Conservation (phyloP, 1,140 invertebrate genomes). For the Drosophila ambigua region DNA sequence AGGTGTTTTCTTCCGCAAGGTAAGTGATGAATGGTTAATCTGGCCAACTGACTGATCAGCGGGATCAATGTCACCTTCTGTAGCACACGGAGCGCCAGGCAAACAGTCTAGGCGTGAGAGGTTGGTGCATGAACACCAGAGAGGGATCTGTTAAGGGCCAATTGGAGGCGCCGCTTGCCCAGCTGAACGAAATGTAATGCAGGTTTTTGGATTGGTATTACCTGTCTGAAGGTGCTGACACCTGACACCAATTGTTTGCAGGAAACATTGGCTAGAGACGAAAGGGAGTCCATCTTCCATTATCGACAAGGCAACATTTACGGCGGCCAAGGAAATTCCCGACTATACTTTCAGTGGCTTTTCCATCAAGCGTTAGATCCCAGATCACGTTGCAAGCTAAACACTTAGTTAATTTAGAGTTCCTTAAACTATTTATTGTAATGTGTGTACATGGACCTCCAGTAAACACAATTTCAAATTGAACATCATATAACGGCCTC, state of each 20-base stretch:
- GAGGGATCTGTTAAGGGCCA: slow-evolving; percentile 87
- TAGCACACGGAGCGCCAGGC: slow-evolving; percentile 88
- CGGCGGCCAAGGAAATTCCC: slow-evolving; percentile 44
- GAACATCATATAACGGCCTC: too few species aligned
- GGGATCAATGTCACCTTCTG: background rate
- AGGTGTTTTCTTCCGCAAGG: slow-evolving; percentile 79
- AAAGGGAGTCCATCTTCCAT: slow-evolving; percentile 87
- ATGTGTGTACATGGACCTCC: too few species aligned
- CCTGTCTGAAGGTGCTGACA: too few species aligned
- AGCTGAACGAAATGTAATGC: slow-evolving; percentile 87
- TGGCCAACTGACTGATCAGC: background rate
- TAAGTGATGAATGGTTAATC: slow-evolving; percentile 20
- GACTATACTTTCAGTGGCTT: slow-evolving; percentile 51
- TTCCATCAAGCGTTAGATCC: slow-evolving; percentile 46
- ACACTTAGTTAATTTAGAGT: background rate
- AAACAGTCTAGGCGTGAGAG: slow-evolving; percentile 86
- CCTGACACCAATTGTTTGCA: slow-evolving; percentile 31
- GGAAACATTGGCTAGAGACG: slow-evolving; percentile 71
- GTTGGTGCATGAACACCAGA: slow-evolving; percentile 90
- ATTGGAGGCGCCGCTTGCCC: slow-evolving; percentile 86
- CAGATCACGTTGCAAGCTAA: too few species aligned
- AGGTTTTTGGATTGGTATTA: too few species aligned
- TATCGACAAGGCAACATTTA: slow-evolving; percentile 87
- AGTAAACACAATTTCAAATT: too few species aligned
- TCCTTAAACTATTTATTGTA: background rate